phyloP scores from a whole-genome alignment of 2,113 vertebrate species.

The Origma solitaria region DNA sequence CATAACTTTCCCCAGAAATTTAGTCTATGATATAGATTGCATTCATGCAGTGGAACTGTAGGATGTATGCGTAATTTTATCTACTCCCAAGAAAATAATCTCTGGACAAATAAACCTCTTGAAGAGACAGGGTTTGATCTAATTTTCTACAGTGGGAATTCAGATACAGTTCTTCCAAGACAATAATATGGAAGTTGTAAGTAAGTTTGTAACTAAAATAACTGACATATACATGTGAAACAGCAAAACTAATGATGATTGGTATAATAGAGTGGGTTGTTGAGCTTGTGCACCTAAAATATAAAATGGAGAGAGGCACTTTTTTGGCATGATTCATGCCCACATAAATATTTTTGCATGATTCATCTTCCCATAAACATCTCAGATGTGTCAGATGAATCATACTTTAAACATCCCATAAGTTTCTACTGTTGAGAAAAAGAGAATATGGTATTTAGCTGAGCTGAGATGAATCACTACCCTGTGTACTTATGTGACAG shows the following conservation, averaged over 20 bases:
- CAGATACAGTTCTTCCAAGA: neutral
- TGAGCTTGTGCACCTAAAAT: neutral
- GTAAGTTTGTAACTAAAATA: neutral
- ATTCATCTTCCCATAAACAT: slow-evolving; percentile 36
- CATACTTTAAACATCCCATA: neutral
- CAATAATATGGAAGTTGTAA: neutral
- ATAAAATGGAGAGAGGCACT: neutral
- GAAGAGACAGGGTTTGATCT: neutral
- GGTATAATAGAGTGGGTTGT: neutral
- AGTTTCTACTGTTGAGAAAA: neutral
- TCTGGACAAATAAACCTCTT: neutral
- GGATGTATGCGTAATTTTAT: neutral
- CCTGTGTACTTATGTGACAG: neutral
- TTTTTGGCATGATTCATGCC: neutral
- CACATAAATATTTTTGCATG: slow-evolving; percentile 7
- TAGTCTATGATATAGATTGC: neutral
- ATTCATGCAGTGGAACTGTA: neutral
- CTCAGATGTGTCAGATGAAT: slow-evolving; percentile 21
- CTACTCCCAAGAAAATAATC: neutral
- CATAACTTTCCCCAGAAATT: neutral
- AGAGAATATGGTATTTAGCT: neutral
- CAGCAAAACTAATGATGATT: neutral
- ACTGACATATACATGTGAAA: neutral
- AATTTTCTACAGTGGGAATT: neutral
- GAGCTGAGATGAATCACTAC: neutral